Percentiles rank a stretch among this genome's conserved stretches.
phyloP scores from a whole-genome alignment of 2,113 vertebrate species.

The Piaya cayana region DNA sequence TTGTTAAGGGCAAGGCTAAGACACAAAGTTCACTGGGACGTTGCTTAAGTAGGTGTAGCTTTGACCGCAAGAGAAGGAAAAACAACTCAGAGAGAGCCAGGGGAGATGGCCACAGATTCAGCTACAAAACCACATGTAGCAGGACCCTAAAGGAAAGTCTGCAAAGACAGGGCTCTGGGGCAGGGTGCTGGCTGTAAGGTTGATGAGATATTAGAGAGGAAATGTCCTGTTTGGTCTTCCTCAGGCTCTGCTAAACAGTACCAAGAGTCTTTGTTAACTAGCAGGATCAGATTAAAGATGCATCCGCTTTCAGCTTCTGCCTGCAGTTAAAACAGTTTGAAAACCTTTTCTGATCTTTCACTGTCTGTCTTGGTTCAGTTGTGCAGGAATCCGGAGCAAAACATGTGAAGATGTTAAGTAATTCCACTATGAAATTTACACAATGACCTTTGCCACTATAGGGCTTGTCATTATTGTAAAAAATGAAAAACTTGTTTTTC shows the following conservation, averaged over 20 bases:
- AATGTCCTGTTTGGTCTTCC: background rate
- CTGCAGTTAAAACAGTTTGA: background rate
- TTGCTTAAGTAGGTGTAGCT: background rate
- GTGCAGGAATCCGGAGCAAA: background rate
- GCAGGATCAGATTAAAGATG: background rate
- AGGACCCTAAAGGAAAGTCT: background rate
- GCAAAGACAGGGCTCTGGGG: background rate
- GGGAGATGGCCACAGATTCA: background rate
- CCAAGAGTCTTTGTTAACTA: background rate
- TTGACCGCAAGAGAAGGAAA: background rate
- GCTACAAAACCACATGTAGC: background rate
- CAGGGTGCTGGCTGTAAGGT: background rate
- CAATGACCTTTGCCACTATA: background rate
- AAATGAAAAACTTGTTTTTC: background rate
- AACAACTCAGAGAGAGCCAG: background rate
- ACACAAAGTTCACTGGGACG: background rate
- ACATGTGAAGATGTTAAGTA: background rate
- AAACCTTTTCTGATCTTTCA: background rate
- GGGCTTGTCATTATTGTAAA: background rate
- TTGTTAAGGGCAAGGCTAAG: background rate
- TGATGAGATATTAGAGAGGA: background rate
- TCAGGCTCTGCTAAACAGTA: background rate
- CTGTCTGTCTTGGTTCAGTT: background rate
- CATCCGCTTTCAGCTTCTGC: background rate
- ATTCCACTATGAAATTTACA: background rate